Evolutionary conservation across 2,888 invertebrate species (phyloP).

Genomic region (Liposcelis brunnea): DNA sequence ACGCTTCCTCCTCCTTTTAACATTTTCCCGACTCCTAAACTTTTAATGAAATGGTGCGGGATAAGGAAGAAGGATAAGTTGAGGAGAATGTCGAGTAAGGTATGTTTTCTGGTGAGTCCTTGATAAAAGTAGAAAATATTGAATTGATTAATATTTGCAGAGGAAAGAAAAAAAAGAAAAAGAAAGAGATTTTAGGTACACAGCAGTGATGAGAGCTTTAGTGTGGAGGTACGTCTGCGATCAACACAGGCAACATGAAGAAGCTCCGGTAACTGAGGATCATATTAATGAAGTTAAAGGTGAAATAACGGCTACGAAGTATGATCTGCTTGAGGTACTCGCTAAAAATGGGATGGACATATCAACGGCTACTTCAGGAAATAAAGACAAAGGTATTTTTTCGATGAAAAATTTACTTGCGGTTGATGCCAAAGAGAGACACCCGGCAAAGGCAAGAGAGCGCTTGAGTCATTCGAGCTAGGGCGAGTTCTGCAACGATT

Average conservation of each 20-base stretch:
- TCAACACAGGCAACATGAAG: slow-evolving; percentile 67
- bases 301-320: slow-evolving; percentile 81
- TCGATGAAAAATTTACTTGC: no score
- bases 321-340: slow-evolving; percentile 78
- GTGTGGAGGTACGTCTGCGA: slow-evolving; percentile 85
- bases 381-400: slow-evolving; percentile 54
- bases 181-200: slow-evolving; percentile 51
- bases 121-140: not conserved
- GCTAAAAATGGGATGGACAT: slow-evolving; percentile 76
- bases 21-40: slow-evolving; percentile 75
- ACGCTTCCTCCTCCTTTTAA: slow-evolving; percentile 91
- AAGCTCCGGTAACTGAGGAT: slow-evolving; percentile 80
- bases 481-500: no score
- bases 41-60: slow-evolving; percentile 47
- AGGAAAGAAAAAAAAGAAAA: slow-evolving; percentile 41
- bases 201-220: slow-evolving; percentile 71
- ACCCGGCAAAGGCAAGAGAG: not conserved
- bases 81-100: slow-evolving; percentile 36
- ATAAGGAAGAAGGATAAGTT: slow-evolving; percentile 41
- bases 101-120: slow-evolving; percentile 20
- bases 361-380: slow-evolving; percentile 41
- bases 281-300: slow-evolving; percentile 87
- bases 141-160: slow-evolving; percentile 19
- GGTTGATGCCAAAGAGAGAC: no score
- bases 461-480: not conserved